Conservation (phyloP, 2,797 vertebrate genomes). For the Labroides dimidiatus region DNA sequence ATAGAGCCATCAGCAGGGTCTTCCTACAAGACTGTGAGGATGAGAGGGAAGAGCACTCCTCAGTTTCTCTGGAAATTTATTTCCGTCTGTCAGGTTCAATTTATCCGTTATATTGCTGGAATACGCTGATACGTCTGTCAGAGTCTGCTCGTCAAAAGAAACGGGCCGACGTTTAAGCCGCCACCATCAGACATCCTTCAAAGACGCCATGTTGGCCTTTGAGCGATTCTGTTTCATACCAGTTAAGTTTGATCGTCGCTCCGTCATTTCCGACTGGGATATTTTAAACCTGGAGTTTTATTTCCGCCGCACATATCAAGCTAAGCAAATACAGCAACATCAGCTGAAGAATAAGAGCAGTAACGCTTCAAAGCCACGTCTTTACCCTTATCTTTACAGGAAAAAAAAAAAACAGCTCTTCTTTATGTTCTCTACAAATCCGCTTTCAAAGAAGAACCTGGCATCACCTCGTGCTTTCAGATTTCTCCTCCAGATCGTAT, state of each 20-base stretch:
- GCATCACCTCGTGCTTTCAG: slow-evolving; percentile 26
- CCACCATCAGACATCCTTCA: slow-evolving; percentile 57
- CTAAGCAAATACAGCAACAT: slow-evolving; percentile 28
- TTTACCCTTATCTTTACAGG: slow-evolving; percentile 34
- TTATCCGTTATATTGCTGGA: slow-evolving; percentile 14
- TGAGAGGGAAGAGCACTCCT: slow-evolving; percentile 56
- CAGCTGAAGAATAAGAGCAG: slow-evolving; percentile 20
- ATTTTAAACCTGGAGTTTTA: slow-evolving; percentile 22
- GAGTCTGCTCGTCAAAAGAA: slow-evolving; percentile 48
- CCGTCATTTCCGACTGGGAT: slow-evolving; percentile 28
- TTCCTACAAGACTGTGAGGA: slow-evolving; percentile 56
- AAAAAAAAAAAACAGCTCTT: slow-evolving; percentile 43
- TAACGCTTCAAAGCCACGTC: slow-evolving; percentile 32
- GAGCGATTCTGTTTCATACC: slow-evolving; percentile 35
- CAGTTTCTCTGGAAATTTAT: slow-evolving; percentile 56
- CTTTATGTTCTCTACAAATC: slow-evolving; percentile 44
- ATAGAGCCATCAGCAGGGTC: slow-evolving; percentile 41
- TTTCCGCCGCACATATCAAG: slow-evolving; percentile 32
- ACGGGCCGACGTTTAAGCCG: slow-evolving; percentile 41
- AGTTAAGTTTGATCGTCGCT: slow-evolving; percentile 45
- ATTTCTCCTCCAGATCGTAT: slow-evolving; percentile 28
- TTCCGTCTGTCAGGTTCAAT: slow-evolving; percentile 60
- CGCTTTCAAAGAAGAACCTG: slow-evolving; percentile 43
- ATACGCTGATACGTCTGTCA: slow-evolving; percentile 53
- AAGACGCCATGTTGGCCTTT: slow-evolving; percentile 56